These are phyloP conservation scores for Psittacula echo DNA, from an alignment of 2,797 vertebrate species.

Conservation along the genomic window DNA sequence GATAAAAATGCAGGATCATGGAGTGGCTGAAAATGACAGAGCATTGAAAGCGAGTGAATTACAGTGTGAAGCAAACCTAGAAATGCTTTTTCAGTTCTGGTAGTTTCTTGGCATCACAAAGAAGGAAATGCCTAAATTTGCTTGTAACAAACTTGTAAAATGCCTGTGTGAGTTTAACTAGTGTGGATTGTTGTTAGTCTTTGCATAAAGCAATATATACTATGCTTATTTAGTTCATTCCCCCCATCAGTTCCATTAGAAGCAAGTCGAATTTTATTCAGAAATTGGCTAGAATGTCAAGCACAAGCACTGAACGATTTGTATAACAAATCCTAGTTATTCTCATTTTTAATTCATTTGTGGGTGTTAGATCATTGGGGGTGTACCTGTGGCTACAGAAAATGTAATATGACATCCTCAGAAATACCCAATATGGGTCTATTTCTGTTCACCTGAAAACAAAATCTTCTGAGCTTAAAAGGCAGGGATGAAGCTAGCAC, in stretches of 20 bases:
- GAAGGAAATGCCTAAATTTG: background rate
- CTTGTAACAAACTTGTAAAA: background rate
- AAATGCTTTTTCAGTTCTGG: background rate
- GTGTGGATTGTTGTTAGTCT: background rate
- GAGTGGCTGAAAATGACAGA: background rate
- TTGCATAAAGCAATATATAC: background rate
- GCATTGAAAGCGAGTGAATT: background rate
- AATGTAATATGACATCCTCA: background rate
- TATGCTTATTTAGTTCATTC: background rate
- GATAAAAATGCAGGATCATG: background rate
- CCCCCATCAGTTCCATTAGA: background rate
- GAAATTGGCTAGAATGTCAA: background rate
- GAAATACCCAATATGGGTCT: background rate
- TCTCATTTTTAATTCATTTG: background rate
- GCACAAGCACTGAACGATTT: background rate
- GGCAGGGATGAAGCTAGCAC: background rate
- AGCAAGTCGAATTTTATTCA: background rate
- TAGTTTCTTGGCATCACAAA: background rate
- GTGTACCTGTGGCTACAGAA: background rate
- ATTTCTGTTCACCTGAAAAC: background rate
- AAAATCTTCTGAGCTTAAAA: background rate
- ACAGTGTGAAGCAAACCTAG: background rate
- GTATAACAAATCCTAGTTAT: background rate
- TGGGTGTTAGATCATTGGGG: background rate
- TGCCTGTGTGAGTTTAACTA: background rate